Evolutionary conservation across 2,888 invertebrate genomes (phyloP), one percentile per base, ranked within the genome.

Genomic region (Dasysyrphus tricinctus): DNA sequence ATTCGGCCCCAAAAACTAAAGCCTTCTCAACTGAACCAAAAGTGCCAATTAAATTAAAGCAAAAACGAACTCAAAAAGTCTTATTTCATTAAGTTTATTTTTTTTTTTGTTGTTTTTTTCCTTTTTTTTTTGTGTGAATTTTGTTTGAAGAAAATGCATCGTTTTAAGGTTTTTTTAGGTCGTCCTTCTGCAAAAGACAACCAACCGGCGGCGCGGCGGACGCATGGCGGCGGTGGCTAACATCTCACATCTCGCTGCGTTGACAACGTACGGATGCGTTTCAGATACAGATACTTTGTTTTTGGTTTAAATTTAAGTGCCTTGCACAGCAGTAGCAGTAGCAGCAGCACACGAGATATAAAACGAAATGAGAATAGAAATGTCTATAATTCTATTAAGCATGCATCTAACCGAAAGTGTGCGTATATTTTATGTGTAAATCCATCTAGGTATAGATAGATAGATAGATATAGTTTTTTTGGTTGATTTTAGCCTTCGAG

Each of bases 381-480:
- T 61, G 77, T 74, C 85, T 85, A 85, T 85, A 85, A 77, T 85
- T 85, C 85, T 85, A 85, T 85, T 80, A 80, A 81, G 74, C 69
- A 76, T 78, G 63, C 76, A 79, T 76, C 69, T 77, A 77, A 77
- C 57, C 6, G 56, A 76, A 70, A 57, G 57, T 73, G 47, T 63
- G 37, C 54, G 32, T 54, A 54, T 34, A 76, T 81, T 12, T 37
- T 29, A 32, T 29, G 12, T 29, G 7, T 29, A 7, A 14, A 6
- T 29, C 2, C 2, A 12, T 51, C 1, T 5, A 51, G 24, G 14
- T 54, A 49, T 24, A 49, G 11, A 9, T 49, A 54, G 14, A 14
- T 54, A 54, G 29, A 54, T 54, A 51, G 51, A 51, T 67, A 67
- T 73, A 69, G 70, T 75, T 80, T 80, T 75, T 83, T 78, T 16